Evolutionary conservation across 2,888 invertebrate species (phyloP), one percentile per base, ranked within the genome.

Genomic region (Carpatolechia fugitivella): DNA sequence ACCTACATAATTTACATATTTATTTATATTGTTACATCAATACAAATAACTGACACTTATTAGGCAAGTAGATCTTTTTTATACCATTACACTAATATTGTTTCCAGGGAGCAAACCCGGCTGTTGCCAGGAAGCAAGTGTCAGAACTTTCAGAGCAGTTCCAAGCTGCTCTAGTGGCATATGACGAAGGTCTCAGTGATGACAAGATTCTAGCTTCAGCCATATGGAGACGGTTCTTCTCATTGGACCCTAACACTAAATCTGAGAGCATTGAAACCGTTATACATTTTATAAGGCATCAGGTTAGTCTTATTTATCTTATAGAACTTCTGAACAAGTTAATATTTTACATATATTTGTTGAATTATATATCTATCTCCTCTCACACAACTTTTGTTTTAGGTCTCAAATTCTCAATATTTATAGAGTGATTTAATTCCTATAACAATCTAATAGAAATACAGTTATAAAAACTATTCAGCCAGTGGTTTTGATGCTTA

Each of bases 111-210:
- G 92, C 92, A 24, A 93, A 93, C 78, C 85, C 92, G 46, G 83
- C 93, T 1, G 89, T 91, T 60, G 92, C 94, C 20, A 91, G 91
- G 56, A 88, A 91, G 55, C 94, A 95, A 79, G 86, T 96, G 0
- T 66, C 89, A 31, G 92, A 92, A 54, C 78, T 97, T 18, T 93
- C 94, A 0, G 92, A 95, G 64, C 96, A 97, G 72, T 95, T 98
- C 76, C 95, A 96, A 84, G 97, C 97, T 0, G 93, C 96, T 5
- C 74, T 98, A 11, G 92, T 97, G 57, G 92, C 93, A 0, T 98
- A 97, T 71, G 98, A 98, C 79, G 97, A 98, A 90, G 98, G 97
- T 1, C 80, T 97, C 65, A 91, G 91, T 11, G 93, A 95, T 72
- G 98, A 98, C 74, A 92, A 90, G 67, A 87, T 94, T 5, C 78